phyloP scores from a whole-genome alignment of 2,888 invertebrate genomes.

The Limnephilus auricula region DNA sequence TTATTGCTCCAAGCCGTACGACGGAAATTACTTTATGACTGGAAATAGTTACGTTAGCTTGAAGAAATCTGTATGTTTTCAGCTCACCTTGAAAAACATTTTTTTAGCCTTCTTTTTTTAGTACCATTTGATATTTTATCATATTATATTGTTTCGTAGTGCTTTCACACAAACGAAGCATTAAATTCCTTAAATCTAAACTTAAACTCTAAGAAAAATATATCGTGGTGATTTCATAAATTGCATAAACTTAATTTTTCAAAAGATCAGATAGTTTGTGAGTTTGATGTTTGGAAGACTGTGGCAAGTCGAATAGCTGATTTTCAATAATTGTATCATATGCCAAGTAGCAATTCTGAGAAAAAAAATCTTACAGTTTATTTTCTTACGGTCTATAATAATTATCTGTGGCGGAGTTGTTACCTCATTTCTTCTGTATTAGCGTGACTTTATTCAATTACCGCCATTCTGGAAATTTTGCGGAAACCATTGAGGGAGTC shows the following conservation, averaged over 20 bases:
- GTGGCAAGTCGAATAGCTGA: background rate
- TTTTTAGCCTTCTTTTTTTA: no score
- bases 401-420: background rate
- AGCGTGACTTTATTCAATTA: background rate
- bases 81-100: no score
- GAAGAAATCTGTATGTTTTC: no score
- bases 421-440: background rate
- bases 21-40: no score
- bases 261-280: background rate
- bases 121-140: no score
- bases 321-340: background rate
- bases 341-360: background rate
- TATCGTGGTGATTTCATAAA: no score
- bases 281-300: background rate
- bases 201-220: no score
- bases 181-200: no score
- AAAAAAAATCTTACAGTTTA: background rate
- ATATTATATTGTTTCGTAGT: no score
- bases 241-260: background rate
- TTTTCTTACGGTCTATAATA: background rate
- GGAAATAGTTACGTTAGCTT: no score
- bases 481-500: background rate
- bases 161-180: no score
- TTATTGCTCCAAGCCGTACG: no score
- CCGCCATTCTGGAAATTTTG: background rate